A percentile compares a stretch with the other conserved stretches of the same genome.
Conservation (phyloP, 2,113 vertebrate genomes). For the Aldabrachelys gigantea region DNA sequence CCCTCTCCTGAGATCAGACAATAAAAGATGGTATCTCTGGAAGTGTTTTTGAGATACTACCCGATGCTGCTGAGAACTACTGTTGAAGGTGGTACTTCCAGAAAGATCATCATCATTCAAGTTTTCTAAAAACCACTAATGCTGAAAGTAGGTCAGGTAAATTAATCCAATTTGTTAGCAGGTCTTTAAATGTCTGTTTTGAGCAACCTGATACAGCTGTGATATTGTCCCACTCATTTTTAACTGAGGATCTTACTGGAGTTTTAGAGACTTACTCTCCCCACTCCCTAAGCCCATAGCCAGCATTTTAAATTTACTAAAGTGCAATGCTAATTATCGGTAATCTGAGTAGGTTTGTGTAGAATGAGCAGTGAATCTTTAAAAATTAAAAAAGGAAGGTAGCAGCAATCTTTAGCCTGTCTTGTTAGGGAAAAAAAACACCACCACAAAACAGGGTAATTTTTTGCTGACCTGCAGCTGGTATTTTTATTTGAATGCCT, state of each 20-base stretch:
- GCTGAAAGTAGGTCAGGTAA: not conserved
- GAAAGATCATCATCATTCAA: not conserved
- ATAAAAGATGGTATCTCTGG: not conserved
- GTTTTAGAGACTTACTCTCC: not conserved
- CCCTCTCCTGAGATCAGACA: not conserved
- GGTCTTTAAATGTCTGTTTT: not conserved
- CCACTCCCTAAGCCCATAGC: not conserved
- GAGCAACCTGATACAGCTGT: not conserved
- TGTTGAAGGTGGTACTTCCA: fast-evolving
- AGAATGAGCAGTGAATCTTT: not conserved
- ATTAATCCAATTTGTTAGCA: not conserved
- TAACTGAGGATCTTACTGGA: not conserved
- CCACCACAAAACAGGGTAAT: not conserved
- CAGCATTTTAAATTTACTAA: not conserved
- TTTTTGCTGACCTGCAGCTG: not conserved
- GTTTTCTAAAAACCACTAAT: not conserved
- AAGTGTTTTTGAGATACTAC: not conserved
- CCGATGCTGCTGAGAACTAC: not conserved
- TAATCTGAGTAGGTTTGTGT: not conserved
- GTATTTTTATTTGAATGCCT: not conserved
- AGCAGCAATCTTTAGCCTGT: not conserved
- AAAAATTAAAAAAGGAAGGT: not conserved
- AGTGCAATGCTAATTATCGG: not conserved
- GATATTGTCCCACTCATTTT: not conserved
- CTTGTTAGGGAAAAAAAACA: not conserved